phyloP scores from a whole-genome alignment of 2,113 vertebrate genomes.

The Patagioenas fasciata region DNA sequence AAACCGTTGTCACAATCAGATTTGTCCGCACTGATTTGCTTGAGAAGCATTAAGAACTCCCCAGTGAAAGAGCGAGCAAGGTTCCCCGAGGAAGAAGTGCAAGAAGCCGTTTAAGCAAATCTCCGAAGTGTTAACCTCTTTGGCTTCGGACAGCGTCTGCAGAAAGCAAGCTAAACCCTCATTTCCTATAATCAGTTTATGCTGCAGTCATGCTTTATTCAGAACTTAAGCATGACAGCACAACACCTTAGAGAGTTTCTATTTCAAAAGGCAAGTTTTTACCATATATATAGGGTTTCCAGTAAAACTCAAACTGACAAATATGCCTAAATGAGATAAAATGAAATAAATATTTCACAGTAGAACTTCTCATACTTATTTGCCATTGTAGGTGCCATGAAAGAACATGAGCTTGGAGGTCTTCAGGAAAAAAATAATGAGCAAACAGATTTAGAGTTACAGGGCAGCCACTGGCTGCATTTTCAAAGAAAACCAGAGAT shows the following conservation, averaged over 20 bases:
- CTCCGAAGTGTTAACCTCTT: conserved; percentile 28
- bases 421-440: not conserved
- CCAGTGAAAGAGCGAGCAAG: not conserved
- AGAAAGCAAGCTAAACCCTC: conserved; percentile 29
- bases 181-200: conserved; percentile 36
- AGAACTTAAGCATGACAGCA: conserved; percentile 26
- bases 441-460: not conserved
- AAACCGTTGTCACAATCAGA: not conserved
- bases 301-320: conserved; percentile 14
- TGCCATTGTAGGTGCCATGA: not conserved
- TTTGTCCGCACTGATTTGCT: not conserved
- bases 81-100: not conserved
- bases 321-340: conserved; percentile 6
- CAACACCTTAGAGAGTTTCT: not conserved
- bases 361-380: not conserved
- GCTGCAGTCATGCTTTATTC: conserved; percentile 26
- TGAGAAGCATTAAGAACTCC: not conserved
- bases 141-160: conserved; percentile 26
- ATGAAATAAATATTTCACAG: not conserved
- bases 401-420: not conserved
- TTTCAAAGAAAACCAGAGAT: conserved; percentile 3
- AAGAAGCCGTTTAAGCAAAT: conserved; percentile 45
- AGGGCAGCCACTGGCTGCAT: not conserved
- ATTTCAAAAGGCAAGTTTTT: conserved; percentile 35
- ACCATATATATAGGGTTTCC: not conserved